Base-by-base conservation (phyloP, 2,113 vertebrate genomes). In the Triplophysa tibetana region DNA sequence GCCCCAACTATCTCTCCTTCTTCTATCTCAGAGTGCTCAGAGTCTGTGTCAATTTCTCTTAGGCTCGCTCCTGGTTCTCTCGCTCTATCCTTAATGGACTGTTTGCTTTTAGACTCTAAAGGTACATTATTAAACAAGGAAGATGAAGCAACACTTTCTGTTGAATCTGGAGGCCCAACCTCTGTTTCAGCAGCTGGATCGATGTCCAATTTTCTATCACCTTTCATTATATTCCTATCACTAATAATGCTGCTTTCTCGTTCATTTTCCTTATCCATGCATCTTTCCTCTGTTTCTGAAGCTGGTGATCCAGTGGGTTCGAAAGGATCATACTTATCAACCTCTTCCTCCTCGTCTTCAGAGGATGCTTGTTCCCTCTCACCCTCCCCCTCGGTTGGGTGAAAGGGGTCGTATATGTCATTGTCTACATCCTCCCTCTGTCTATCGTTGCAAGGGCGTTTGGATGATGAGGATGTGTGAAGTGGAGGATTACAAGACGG, bases 281-380 rank as follows among this genome's bases (percentile, higher is more conserved):
- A 61, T 66, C 16, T 54, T 63, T 82, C 84, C 26, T 88, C 87
- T 2, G 68, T 67, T n/a, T 93, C 91, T 24, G 92, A 94, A 1
- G 82, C 89, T 9, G 93, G 92, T 2, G 96, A 97, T 43, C 95
- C 96, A 0, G 96, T 98, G 24, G 96, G 96, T 43, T 98, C 96
- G 61, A 98, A 98, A 1, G 96, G 96, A 77, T 98, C 96, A 7
- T 97, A 98, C 65, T 97, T 98, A 82, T 98, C 94, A 33, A 92
- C 94, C n/a, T 91, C 88, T 8, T 86, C 89, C 16, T 88, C 84
- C 4, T 86, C 89, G 4, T 90, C 88, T 16, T 74, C 85, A 8
- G 16, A 17, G 17, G 48, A 48, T 16, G 45, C 87, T 24, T 29
- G 56, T 11, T 79, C 81, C 17, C 85, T 84, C 13, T 89, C 89